Evolutionary conservation across 2,797 vertebrate genomes (phyloP), one percentile per base, ranked within the genome.

Genomic region (Scolopax bukidnonensis): DNA sequence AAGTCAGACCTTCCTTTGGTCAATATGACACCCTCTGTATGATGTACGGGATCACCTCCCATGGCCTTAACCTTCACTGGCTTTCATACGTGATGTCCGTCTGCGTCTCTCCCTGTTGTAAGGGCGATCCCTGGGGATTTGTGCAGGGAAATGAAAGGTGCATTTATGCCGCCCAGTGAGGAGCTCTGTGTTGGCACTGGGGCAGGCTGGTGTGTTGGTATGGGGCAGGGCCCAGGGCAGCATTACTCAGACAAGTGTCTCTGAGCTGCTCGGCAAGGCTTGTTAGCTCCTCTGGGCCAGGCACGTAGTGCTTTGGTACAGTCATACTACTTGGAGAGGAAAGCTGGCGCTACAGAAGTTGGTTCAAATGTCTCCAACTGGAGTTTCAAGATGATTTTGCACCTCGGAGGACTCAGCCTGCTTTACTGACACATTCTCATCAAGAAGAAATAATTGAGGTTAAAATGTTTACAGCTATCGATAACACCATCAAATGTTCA

Each of bases 281-380:
- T 24, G n/a, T 47, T 67, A 73, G 59, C 40, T 65, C 6, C 24
- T 30, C 54, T 77, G 27, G 0, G 0, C 33, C 78, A 47, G 33
- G 43, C n/a, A 67, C 0, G 0, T 28, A 38, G 21, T 1, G 1
- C 28, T 79, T 64, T 3, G 0, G 41, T 53, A 45, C 5, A 3
- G 45, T 41, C 63, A 5, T 27, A 4, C n/a, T 63, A 36, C 60
- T 83, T 63, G 32, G 36, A 73, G 63, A 57, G 43, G 43, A 74
- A 45, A 85, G 40, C 16, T 89, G 7, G 1, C 67, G 38, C 7
- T 30, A 16, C 45, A 47, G 56, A 56, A 48, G 24, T 56, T 45
- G 20, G 18, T 64, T 91, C 73, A 47, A 9, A 71, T 56, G 41
- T 48, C 57, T 87, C 73, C 60, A 79, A 1, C 28, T 77, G 40